phyloP scores from a whole-genome alignment of 2,113 vertebrate genomes.

The Panurus biarmicus region DNA sequence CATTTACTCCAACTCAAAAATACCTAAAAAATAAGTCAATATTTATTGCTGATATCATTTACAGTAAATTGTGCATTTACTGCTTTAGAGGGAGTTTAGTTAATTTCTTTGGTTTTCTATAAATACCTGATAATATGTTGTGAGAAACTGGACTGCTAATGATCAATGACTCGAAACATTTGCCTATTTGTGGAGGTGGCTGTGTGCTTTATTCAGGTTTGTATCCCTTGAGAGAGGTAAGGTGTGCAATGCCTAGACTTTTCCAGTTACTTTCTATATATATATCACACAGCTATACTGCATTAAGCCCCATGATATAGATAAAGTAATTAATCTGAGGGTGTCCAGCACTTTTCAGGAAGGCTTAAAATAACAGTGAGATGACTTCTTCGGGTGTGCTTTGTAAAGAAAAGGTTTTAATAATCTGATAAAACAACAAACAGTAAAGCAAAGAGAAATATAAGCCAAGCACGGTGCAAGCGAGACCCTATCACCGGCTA shows the following conservation, averaged over 20 bases:
- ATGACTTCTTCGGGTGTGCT: too few relatives aligned
- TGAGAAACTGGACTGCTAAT: background rate
- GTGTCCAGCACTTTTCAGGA: too few relatives aligned
- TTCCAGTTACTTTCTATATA: too few relatives aligned
- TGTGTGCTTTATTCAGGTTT: background rate
- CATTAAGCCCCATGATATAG: too few relatives aligned
- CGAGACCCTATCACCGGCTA: too few relatives aligned
- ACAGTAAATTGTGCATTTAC: background rate
- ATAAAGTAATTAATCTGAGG: too few relatives aligned
- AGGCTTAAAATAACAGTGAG: too few relatives aligned
- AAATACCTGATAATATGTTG: background rate
- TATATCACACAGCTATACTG: too few relatives aligned
- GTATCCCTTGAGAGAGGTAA: background rate
- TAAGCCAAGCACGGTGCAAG: too few relatives aligned
- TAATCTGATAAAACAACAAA: too few relatives aligned
- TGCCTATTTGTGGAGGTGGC: background rate
- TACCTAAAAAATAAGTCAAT: background rate
- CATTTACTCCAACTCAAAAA: background rate
- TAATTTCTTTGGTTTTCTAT: background rate
- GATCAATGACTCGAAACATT: background rate
- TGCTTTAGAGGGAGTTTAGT: background rate
- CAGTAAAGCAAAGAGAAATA: too few relatives aligned
- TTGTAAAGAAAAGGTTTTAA: too few relatives aligned
- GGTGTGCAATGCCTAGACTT: background rate
- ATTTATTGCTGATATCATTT: background rate